Base-by-base conservation (phyloP, 1,140 invertebrate genomes). In the Neodiprion fabricii region DNA sequence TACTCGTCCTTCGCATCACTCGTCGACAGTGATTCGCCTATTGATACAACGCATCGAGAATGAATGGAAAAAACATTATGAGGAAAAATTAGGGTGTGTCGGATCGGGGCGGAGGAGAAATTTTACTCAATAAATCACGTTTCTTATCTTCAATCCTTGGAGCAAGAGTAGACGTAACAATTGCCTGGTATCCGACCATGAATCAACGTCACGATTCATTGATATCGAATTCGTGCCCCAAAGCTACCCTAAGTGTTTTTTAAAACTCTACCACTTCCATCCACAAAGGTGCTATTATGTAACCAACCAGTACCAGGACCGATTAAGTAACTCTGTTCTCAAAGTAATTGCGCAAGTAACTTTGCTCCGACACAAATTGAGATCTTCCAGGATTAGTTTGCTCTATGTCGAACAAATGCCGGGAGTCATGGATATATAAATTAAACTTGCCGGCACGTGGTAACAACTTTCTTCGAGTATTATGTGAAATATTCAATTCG, bases 141-240 rank as follows among this genome's bases (percentile, higher is more conserved):
- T 12, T 61, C 53, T 14, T 17, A 17, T 61, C 11, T 61, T 17
- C 11, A 61, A 61, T 61, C 11, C 53, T 61, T 61, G 53, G 53
- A 14, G 53, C n/a, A 61, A 61, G 53, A 17, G n/a, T 40, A 40
- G 28, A 40, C 28, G 28, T 61, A 61, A 61, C 53, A 61, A 61
- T 61, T 61, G 53, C 53, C n/a, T 17, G 53, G 53, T 61, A 61
- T 61, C 53, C 28, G 5, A 40, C 28, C 28, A 40, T 61, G n/a
- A 61, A 61, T 61, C 53, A 61, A 61, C 53, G 53, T 61, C 53
- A 61, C 53, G 53, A 61, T 61, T 61, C 53, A 61, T 61, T 61
- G 53, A 61, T 61, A 61, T 61, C 11, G 53, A 61, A 61, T 61
- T 61, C 53, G 53, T 61, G 53, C 53, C n/a, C 53, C 53, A 61